These are phyloP conservation scores for Peromyscus melanophrys DNA, from an alignment of 2,797 vertebrate species.

Conservation along the genomic window DNA sequence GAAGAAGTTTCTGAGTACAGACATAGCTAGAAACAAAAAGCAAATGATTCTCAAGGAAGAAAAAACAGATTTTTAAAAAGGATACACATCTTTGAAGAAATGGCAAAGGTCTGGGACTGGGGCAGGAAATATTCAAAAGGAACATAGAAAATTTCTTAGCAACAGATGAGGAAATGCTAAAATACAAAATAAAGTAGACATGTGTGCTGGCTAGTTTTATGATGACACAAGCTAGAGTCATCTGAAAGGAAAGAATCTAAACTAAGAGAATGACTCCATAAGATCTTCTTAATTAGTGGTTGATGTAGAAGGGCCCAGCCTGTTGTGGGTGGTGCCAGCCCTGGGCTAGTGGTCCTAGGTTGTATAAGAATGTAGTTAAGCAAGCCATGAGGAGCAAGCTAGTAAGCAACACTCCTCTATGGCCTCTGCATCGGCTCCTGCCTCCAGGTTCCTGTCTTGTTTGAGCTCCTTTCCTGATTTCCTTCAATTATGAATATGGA, in stretches of 20 bases:
- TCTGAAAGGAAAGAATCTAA: not conserved
- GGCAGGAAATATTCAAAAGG: not conserved
- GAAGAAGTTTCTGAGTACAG: constrained; percentile 36
- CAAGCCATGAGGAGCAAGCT: not conserved
- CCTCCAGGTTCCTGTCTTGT: not conserved
- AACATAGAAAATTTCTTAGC: not conserved
- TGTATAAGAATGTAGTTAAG: not conserved
- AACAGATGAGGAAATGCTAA: not conserved
- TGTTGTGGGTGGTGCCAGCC: not conserved
- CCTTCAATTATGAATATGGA: not conserved
- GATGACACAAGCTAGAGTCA: not conserved
- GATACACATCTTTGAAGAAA: not conserved
- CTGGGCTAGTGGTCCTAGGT: not conserved
- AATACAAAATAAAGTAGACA: not conserved
- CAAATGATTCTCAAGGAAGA: constrained; percentile 32
- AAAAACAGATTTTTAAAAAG: constrained; percentile 46
- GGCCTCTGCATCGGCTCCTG: not conserved
- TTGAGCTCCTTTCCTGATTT: not conserved
- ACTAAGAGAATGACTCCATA: not conserved
- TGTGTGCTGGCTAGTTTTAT: not conserved
- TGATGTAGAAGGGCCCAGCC: not conserved
- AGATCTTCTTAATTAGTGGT: not conserved
- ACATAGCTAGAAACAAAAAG: constrained; percentile 37
- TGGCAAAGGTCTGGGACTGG: not conserved
- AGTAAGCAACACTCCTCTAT: not conserved